Evolutionary conservation across 2,797 vertebrate genomes (phyloP), one percentile per base, ranked within the genome.

Genomic region (Eleutherodactylus coqui): DNA sequence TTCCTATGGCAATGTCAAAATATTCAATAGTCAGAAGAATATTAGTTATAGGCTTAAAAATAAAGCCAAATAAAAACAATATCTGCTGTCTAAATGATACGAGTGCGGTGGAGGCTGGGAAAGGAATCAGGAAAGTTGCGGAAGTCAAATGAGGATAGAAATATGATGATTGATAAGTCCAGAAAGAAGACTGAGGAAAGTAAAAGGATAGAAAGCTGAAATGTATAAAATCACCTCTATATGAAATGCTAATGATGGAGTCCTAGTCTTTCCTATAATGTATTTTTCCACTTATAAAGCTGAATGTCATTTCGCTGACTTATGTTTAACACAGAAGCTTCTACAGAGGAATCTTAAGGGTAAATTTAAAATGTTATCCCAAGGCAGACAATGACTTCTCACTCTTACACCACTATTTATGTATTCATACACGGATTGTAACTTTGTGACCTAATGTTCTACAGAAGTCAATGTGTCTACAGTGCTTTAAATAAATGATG

Each of bases 401-500:
- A 29, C 60, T 34, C 24, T 36, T 45, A 45, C 24, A 6, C 17
- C 38, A 85, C 0, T 27, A 21, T 17, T 55, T 45, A 77, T 79
- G 69, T 79, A 79, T 34, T 19, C 14, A 75, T 19, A 47, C 10
- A 75, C 53, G 43, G 38, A 32, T 19, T 73, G 21, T 49, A 32
- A 81, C 85, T 76, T 77, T 55, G n/a, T 86, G 69, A 76, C 85
- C 79, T 32, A 51, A 36, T 86, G 79, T 76, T n/a, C 58, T 38
- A 6, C 9, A 76, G 19, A 27, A 24, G 16, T n/a, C 21, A 51
- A 43, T 67, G 13, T 60, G 19, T 70, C 51, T 32, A 36, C 55
- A 43, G 10, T 29, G 17, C 38, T 17, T 34, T 76, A 70, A 78
- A 70, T 79, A 70, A 85, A 85, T 78, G 4, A 78, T 53, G 13